A percentile compares a stretch with the other conserved stretches of the same genome.
Conservation (phyloP, 2,113 vertebrate genomes). For the Anarhynchus alexandrinus region DNA sequence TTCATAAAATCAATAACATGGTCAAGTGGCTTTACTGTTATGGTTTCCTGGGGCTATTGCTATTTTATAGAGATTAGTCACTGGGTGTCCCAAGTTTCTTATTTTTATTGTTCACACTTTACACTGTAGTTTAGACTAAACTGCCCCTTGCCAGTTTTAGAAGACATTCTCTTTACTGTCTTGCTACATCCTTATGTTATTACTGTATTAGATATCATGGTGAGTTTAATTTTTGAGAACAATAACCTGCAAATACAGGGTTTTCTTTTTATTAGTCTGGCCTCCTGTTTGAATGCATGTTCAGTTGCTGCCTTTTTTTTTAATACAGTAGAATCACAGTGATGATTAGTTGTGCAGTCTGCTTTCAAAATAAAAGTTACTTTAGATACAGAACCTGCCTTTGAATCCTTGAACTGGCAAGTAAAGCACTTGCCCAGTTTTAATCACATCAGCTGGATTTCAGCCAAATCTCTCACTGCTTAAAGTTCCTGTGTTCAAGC, state of each 20-base stretch:
- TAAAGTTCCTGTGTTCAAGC: neutral
- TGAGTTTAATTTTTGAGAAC: neutral
- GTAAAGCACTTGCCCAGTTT: neutral
- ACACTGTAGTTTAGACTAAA: constrained; percentile 50
- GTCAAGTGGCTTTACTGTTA: constrained; percentile 41
- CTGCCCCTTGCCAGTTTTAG: constrained; percentile 32
- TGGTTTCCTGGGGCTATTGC: constrained; percentile 52
- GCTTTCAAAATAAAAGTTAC: neutral
- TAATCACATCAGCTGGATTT: neutral
- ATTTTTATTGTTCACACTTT: constrained; percentile 60
- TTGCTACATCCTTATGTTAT: neutral
- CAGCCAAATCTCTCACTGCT: neutral
- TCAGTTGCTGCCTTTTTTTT: neutral
- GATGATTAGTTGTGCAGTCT: neutral
- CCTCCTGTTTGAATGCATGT: neutral
- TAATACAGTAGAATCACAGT: neutral
- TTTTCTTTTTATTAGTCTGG: neutral
- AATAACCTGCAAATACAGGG: neutral
- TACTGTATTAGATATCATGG: neutral
- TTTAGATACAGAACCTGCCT: neutral
- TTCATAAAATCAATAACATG: constrained; percentile 9
- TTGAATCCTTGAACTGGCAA: neutral
- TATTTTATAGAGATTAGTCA: constrained; percentile 53
- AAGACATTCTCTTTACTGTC: neutral
- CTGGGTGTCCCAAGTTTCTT: constrained; percentile 35